A percentile compares a stretch with the other conserved stretches of the same genome.
Evolutionary conservation across 2,113 vertebrate species (phyloP).

Genomic region (Mus spicilegus): DNA sequence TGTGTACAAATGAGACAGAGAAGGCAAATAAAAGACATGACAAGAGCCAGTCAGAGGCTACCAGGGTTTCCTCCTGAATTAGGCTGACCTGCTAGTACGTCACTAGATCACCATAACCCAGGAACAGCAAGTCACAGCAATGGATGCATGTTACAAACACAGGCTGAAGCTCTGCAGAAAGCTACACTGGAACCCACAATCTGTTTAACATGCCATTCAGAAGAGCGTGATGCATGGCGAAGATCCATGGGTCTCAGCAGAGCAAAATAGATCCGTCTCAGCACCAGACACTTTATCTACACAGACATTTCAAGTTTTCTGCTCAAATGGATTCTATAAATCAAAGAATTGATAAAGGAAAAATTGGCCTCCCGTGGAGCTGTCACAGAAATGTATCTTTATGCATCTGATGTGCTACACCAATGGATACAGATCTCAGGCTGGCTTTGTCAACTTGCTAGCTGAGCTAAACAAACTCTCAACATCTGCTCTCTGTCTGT

Average conservation of each 20-base stretch:
- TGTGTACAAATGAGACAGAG: neutral
- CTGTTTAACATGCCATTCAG: neutral
- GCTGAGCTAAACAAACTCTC: conserved; percentile 16
- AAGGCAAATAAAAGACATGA: neutral
- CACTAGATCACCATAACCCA: neutral
- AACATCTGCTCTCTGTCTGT: neutral
- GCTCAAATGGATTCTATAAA: neutral
- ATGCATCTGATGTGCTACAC: neutral
- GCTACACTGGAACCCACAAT: neutral
- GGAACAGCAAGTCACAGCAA: neutral
- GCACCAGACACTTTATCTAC: neutral
- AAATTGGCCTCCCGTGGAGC: neutral
- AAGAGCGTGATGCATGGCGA: neutral
- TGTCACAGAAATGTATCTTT: conserved; percentile 1
- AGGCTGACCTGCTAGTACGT: neutral
- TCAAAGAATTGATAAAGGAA: neutral
- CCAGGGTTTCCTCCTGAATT: neutral
- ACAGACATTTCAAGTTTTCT: neutral
- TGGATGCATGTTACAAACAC: neutral
- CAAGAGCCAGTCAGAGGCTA: neutral
- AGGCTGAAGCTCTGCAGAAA: neutral
- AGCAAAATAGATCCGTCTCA: neutral
- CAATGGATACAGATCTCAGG: neutral
- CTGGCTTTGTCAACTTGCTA: neutral
- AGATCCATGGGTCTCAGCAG: neutral